Evolutionary conservation across 1,140 invertebrate genomes (phyloP), one percentile per base, ranked within the genome.

Genomic region (Idris sp.): DNA sequence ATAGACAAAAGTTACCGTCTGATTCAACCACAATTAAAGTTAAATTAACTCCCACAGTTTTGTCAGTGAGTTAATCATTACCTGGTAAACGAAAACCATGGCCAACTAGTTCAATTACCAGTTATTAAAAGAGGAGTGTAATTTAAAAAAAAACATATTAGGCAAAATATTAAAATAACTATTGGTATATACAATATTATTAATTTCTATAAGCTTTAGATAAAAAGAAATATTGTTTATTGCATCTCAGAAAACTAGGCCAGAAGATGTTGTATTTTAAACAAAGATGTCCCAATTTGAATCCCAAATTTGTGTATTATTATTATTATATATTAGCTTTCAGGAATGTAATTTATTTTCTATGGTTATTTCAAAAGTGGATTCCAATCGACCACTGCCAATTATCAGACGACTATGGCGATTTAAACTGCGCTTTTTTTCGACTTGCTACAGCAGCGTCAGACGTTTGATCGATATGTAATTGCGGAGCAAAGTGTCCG

Each of bases 401-500:
- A 15, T 22, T 28, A 26, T 40, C 10, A 22, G 8, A 11, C 26
- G 33, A 28, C 22, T 38, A 26, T 53, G 9, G 19, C 25, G 11
- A 41, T 54, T 54, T 18, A 14, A 41, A 16, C n/a, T 40, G 16
- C 14, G 19, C 25, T 2, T 3, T 44, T 46, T 30, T 46, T 46
- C 18, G 22, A 2, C 22, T 43, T 22, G 5, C 25, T 13, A 25
- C 19, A 13, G 14, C 25, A 18, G 31, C 19, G 38, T 4, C 5
- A 14, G 13, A 43, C 44, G 35, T 51, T 62, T 62, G 58, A 62
- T 62, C 58, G 33, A 62, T 62, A 49, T 11, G 9, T 5, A 15
- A 36, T 36, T 49, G 10, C 33, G 33, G 16, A 19, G 16, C 11
- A 33, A 49, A 18, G 58, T 41, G 41, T 26, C 40, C 10, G 13